These are phyloP conservation scores for Hyles lineata DNA, from an alignment of 2,888 invertebrate genomes.

Conservation along the genomic window DNA sequence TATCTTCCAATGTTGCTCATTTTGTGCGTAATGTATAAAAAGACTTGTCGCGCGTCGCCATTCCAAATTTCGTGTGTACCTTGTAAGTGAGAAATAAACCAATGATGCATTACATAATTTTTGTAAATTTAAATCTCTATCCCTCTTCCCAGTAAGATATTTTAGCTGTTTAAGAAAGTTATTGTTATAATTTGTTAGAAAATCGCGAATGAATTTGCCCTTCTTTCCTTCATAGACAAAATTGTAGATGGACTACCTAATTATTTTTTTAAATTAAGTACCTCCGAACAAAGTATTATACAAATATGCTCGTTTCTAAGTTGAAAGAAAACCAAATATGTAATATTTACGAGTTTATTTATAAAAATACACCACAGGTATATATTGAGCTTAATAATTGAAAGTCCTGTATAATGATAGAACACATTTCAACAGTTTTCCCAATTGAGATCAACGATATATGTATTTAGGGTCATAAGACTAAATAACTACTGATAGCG, in stretches of 20 bases:
- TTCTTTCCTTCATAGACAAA: too few species aligned
- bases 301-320: background rate
- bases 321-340: slow-evolving; percentile 35
- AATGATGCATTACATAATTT: slow-evolving; percentile 54
- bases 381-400: slow-evolving; percentile 81
- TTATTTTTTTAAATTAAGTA: background rate
- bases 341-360: slow-evolving; percentile 68
- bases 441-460: slow-evolving; percentile 70
- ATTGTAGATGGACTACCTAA: too few species aligned
- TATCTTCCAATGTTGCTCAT: slow-evolving; percentile 24
- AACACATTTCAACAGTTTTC: slow-evolving; percentile 75
- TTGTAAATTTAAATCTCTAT: background rate
- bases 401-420: slow-evolving; percentile 78
- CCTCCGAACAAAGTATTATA: background rate
- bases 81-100: slow-evolving; percentile 73
- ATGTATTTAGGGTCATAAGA: slow-evolving; percentile 27
- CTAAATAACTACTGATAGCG: slow-evolving; percentile 34
- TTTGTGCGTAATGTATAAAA: slow-evolving; percentile 12
- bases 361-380: slow-evolving; percentile 84
- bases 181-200: too few species aligned
- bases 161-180: too few species aligned
- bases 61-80: slow-evolving; percentile 20
- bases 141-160: background rate
- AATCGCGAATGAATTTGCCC: too few species aligned
- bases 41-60: slow-evolving; percentile 16